Evolutionary conservation across 2,797 vertebrate genomes (phyloP), one percentile per base, ranked within the genome.

Genomic region (Bradypodion ventrale): DNA sequence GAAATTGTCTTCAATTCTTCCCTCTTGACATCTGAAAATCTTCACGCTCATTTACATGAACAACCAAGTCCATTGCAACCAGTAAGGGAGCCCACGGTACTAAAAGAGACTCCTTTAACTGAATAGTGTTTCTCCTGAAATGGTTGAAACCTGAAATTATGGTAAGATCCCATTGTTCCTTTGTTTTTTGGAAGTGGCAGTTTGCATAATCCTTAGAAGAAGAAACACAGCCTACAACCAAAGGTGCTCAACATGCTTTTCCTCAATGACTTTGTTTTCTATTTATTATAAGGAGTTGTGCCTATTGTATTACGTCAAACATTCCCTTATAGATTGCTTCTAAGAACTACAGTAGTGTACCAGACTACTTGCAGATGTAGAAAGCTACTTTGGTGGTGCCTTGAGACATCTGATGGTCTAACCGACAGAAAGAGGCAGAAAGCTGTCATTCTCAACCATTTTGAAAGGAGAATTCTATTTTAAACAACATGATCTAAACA

Each of bases 181-280:
- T 23, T 56, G n/a, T 83, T 65, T 73, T 95, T 95, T 91, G 88
- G 95, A 94, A 93, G 92, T 93, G 90, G 88, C 92, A 79, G 92
- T 95, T 95, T 96, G 93, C 90, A 79, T 95, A 95, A 93, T 83
- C 21, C 94, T 93, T 95, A 96, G 93, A 93, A 88, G 91, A 94
- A 92, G 87, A 93, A 93, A 94, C 65, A 94, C 82, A 90, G 83
- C 93, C 86, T 89, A 93, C 92, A 94, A 93, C 92, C 90, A 94
- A 95, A 82, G 97, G 97, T 98, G 97, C 98, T 98, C 96, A 95
- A 95, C 95, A 96, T 96, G 97, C 97, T 97, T 94, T 97, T 96
- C 4, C 13, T 21, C 95, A 94, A 93, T 93, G 87, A 93, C 92
- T 95, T 94, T 95, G 90, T 7, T 85, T 96, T 97, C 96, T 96